These are phyloP conservation scores for Eristalis arbustorum DNA, from an alignment of 2,888 invertebrate genomes.

Conservation along the genomic window DNA sequence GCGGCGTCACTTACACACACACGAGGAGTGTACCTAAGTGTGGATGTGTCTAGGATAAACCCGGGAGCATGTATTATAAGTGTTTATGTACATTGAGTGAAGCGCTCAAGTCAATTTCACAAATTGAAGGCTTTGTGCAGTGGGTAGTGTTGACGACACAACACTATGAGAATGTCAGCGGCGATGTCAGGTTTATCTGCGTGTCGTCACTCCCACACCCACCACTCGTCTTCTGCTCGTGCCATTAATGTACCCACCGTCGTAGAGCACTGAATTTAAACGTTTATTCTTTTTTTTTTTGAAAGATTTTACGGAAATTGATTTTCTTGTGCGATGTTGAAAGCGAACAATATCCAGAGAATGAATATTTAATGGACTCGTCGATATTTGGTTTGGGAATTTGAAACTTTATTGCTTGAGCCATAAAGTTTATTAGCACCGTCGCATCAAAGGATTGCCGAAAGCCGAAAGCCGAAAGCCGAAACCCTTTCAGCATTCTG, in stretches of 20 bases:
- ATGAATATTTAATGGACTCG: background rate
- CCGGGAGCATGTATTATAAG: background rate
- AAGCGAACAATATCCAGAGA: background rate
- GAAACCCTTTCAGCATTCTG: background rate
- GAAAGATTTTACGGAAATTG: background rate
- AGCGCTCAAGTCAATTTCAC: slow-evolving; percentile 59
- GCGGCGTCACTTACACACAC: background rate
- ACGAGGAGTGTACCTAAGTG: background rate
- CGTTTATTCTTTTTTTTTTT: background rate
- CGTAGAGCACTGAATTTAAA: background rate
- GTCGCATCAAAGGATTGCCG: background rate
- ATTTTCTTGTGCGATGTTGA: background rate
- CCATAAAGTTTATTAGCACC: background rate
- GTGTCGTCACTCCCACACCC: too few relatives aligned
- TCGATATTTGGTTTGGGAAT: background rate
- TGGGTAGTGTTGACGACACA: slow-evolving; percentile 37
- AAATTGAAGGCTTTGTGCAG: slow-evolving; percentile 66
- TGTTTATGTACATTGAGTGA: slow-evolving; percentile 21
- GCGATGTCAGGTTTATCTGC: background rate
- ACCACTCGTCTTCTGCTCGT: too few relatives aligned
- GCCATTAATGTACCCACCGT: background rate
- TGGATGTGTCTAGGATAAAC: background rate
- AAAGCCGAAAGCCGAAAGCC: too few relatives aligned
- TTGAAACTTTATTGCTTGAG: background rate
- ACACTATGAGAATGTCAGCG: background rate